These are phyloP conservation scores for Oophaga sylvatica DNA, from an alignment of 2,797 vertebrate species.

Conservation along the genomic window DNA sequence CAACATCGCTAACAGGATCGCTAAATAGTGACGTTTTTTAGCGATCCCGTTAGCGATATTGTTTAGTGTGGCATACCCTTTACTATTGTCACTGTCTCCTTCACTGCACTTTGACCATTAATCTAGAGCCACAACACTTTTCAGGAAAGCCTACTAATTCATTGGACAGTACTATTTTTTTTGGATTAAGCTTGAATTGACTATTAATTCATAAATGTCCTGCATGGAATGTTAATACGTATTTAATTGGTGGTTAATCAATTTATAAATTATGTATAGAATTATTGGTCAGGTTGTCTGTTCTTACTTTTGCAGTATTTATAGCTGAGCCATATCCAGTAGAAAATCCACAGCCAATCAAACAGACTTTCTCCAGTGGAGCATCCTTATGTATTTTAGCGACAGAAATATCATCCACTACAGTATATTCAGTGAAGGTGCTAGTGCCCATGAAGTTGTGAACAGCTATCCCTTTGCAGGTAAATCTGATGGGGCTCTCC, in stretches of 20 bases:
- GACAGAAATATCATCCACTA: conserved; percentile 70
- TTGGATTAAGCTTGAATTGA: too few species aligned
- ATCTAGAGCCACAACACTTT: too few species aligned
- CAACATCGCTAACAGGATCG: too few species aligned
- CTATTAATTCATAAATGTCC: too few species aligned
- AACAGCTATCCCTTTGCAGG: conserved; percentile 76
- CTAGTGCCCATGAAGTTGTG: conserved; percentile 74
- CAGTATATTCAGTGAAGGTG: conserved; percentile 79
- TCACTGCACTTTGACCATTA: too few species aligned
- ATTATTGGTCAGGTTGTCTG: not conserved
- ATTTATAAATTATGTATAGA: not conserved
- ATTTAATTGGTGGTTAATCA: conserved; percentile 57
- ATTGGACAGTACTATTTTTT: too few species aligned
- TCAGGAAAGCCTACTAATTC: too few species aligned
- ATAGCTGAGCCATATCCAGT: conserved; percentile 77
- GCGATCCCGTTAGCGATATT: too few species aligned
- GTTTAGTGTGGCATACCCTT: too few species aligned
- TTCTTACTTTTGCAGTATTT: conserved; percentile 74
- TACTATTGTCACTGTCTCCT: too few species aligned
- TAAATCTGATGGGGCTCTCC: conserved; percentile 72
- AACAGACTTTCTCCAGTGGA: conserved; percentile 76
- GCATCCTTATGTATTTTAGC: conserved; percentile 72
- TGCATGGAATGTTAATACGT: not conserved
- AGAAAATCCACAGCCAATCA: conserved; percentile 76
- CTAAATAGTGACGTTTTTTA: too few species aligned